phyloP scores from a whole-genome alignment of 2,888 invertebrate species.

The Mellilla xanthometata region DNA sequence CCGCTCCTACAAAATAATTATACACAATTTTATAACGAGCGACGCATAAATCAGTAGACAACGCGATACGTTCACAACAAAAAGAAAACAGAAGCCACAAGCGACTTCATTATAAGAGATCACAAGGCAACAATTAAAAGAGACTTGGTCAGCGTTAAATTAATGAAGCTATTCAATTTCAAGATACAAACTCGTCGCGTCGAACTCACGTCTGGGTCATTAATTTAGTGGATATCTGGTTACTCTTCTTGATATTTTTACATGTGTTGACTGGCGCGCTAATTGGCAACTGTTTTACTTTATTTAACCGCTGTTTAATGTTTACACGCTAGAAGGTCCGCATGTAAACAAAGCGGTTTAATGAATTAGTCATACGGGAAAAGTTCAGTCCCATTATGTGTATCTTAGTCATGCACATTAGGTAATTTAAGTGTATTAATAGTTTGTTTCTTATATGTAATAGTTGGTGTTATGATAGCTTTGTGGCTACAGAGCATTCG shows the following conservation, averaged over 20 bases:
- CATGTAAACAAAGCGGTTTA: slow-evolving; percentile 11
- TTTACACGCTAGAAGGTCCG: background rate
- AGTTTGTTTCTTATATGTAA: too few species aligned
- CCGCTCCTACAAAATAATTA: slow-evolving; percentile 8
- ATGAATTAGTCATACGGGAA: slow-evolving; percentile 14
- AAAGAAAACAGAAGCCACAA: slow-evolving; percentile 29
- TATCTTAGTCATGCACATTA: background rate
- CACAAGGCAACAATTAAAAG: slow-evolving; percentile 41
- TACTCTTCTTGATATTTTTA: slow-evolving; percentile 36
- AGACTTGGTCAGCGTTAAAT: slow-evolving; percentile 47
- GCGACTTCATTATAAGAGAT: slow-evolving; percentile 43
- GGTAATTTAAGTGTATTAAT: background rate
- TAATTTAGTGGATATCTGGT: slow-evolving; percentile 47
- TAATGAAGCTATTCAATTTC: slow-evolving; percentile 60
- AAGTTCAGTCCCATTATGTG: background rate
- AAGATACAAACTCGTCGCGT: slow-evolving; percentile 42
- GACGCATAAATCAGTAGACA: slow-evolving; percentile 27
- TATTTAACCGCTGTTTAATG: slow-evolving; percentile 19
- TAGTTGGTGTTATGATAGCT: background rate
- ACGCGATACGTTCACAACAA: slow-evolving; percentile 16
- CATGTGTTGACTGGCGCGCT: slow-evolving; percentile 34
- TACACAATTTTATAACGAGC: slow-evolving; percentile 25
- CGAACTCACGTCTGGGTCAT: slow-evolving; percentile 46
- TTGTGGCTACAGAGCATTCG: too few species aligned
- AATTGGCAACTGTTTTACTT: slow-evolving; percentile 41